A percentile compares a stretch with the other conserved stretches of the same genome.
Conservation (phyloP, 2,888 invertebrate species). For the Sphinx pinastri region DNA sequence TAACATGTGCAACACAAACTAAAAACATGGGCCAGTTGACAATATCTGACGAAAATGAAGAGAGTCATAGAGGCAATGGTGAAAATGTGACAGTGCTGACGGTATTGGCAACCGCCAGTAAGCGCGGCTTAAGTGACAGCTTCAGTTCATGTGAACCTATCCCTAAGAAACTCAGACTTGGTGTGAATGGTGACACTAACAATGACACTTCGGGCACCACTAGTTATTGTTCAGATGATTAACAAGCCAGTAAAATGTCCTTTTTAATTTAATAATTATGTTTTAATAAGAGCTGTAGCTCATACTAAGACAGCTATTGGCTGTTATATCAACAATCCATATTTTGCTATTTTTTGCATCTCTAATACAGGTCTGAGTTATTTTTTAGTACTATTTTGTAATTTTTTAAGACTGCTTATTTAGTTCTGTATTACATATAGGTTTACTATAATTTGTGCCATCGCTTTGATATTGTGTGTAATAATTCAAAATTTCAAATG, state of each 20-base stretch:
- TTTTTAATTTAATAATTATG: background rate
- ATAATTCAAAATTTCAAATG: no score
- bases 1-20: slow-evolving; percentile 50
- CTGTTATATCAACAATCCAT: background rate
- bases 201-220: slow-evolving; percentile 64
- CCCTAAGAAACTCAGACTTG: slow-evolving; percentile 63
- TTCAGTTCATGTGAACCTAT: slow-evolving; percentile 65
- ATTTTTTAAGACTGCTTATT: no score
- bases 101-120: slow-evolving; percentile 51
- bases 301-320: background rate
- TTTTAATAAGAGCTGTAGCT: background rate
- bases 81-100: slow-evolving; percentile 54
- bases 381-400: no score
- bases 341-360: no score
- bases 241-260: background rate
- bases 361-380: no score
- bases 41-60: slow-evolving; percentile 53
- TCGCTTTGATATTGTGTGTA: no score
- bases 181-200: slow-evolving; percentile 40
- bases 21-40: slow-evolving; percentile 51
- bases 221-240: slow-evolving; percentile 57
- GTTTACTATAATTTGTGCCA: no score
- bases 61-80: slow-evolving; percentile 50
- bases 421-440: no score
- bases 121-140: slow-evolving; percentile 63